Conservation (phyloP, 1,140 invertebrate genomes). For the Melitaea cinxia region DNA sequence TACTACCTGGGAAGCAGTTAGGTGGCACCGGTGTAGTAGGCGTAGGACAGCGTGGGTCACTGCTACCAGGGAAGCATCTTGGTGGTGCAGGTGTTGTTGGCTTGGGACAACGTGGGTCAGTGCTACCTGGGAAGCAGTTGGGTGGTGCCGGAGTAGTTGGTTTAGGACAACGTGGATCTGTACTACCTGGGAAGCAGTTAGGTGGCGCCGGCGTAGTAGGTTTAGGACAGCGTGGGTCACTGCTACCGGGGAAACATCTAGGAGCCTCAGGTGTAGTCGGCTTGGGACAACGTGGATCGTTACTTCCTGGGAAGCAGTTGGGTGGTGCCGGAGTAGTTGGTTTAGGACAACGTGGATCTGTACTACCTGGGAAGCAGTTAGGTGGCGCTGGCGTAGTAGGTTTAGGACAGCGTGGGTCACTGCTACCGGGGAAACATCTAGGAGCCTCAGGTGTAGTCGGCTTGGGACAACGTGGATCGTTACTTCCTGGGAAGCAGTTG, state of each 20-base stretch:
- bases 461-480: not conserved
- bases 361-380: not conserved
- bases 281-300: not conserved
- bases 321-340: not conserved
- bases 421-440: constrained; percentile 1
- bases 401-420: constrained; percentile 15
- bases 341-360: not conserved
- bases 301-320: not conserved
- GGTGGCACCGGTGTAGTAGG: constrained; percentile 27
- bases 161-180: not conserved
- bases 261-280: not conserved
- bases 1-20: constrained; percentile 71
- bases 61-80: constrained; percentile 41
- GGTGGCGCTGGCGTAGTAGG: not conserved
- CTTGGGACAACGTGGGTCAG: not conserved
- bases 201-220: not conserved
- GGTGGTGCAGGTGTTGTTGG: constrained; percentile 21
- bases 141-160: not conserved
- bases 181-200: not conserved
- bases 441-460: not conserved
- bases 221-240: not conserved
- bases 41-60: constrained; percentile 38
- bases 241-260: not conserved
- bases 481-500: not conserved
- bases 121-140: not conserved